Percentiles rank a stretch among this genome's conserved stretches.
Conservation (phyloP, 2,888 invertebrate species). For the Dendrolimus pini region DNA sequence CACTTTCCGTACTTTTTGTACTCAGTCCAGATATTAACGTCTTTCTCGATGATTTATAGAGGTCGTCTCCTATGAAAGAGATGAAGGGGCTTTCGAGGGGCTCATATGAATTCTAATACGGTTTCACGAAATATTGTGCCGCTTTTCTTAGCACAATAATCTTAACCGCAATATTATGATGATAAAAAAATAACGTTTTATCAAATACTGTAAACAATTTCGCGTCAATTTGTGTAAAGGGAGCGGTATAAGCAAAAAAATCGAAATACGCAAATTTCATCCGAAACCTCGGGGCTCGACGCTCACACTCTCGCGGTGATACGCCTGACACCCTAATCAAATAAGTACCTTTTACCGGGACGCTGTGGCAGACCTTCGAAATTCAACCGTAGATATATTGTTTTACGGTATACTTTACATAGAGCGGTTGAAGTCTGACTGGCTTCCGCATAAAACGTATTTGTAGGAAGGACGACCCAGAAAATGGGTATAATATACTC, state of each 20-base stretch:
- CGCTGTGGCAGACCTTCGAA: constrained; percentile 21
- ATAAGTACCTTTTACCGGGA: constrained; percentile 75
- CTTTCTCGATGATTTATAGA: constrained; percentile 61
- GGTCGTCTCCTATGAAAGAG: constrained; percentile 55
- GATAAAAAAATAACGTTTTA: background rate
- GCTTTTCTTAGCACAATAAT: background rate
- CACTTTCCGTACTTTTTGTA: constrained; percentile 47
- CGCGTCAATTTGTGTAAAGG: constrained; percentile 38
- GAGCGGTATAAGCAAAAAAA: constrained; percentile 48
- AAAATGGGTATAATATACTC: constrained; percentile 77
- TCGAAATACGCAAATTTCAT: constrained; percentile 73
- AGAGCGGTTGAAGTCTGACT: constrained; percentile 40
- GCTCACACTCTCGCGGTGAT: constrained; percentile 73
- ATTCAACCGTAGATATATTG: constrained; percentile 23
- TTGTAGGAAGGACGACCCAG: constrained; percentile 77
- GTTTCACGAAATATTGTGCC: constrained; percentile 33
- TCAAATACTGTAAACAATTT: constrained; percentile 30
- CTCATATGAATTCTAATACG: constrained; percentile 64
- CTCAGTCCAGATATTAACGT: constrained; percentile 53
- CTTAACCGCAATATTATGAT: background rate
- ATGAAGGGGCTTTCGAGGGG: constrained; percentile 52
- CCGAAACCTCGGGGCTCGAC: constrained; percentile 65
- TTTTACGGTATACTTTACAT: constrained; percentile 35
- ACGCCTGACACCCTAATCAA: constrained; percentile 77
- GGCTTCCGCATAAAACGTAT: constrained; percentile 76